A percentile compares a stretch with the other conserved stretches of the same genome.
phyloP scores from a whole-genome alignment of 2,113 vertebrate genomes.

The Hippocampus comes region DNA sequence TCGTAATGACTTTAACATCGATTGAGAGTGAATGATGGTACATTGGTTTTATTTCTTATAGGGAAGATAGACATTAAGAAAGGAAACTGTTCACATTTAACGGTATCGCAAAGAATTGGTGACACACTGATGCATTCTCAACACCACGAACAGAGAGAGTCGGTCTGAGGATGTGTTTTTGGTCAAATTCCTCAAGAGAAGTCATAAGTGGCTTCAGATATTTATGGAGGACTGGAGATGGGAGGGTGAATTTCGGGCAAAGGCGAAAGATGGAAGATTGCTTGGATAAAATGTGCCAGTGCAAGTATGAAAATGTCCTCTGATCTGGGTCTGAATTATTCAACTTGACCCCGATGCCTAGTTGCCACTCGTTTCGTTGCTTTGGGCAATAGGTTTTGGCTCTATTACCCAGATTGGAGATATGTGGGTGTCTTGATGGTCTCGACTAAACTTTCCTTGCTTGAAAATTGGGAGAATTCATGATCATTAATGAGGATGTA shows the following conservation, averaged over 20 bases:
- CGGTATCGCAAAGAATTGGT: neutral
- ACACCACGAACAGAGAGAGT: conserved; percentile 42
- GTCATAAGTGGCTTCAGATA: conserved; percentile 59
- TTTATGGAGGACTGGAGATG: conserved; percentile 41
- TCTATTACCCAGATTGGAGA: conserved; percentile 12
- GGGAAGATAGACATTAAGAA: neutral
- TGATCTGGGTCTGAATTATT: conserved; percentile 66
- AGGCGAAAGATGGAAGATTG: conserved; percentile 22
- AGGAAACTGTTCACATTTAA: neutral
- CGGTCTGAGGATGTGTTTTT: neutral
- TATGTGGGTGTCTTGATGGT: neutral
- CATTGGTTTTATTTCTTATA: neutral
- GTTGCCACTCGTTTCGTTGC: conserved; percentile 41
- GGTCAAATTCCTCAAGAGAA: conserved; percentile 62
- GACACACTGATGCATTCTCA: conserved; percentile 35
- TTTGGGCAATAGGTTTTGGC: conserved; percentile 44
- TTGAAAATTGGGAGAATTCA: neutral
- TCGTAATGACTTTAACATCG: neutral
- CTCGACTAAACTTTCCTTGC: neutral
- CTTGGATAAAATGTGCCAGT: conserved; percentile 46
- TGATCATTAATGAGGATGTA: neutral
- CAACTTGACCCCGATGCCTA: conserved; percentile 55
- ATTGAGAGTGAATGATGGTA: neutral
- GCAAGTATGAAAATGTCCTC: conserved; percentile 60
- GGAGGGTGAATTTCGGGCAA: conserved; percentile 32